Evolutionary conservation across 2,888 invertebrate species (phyloP), one percentile per base, ranked within the genome.

Genomic region (Adela reaumurella): DNA sequence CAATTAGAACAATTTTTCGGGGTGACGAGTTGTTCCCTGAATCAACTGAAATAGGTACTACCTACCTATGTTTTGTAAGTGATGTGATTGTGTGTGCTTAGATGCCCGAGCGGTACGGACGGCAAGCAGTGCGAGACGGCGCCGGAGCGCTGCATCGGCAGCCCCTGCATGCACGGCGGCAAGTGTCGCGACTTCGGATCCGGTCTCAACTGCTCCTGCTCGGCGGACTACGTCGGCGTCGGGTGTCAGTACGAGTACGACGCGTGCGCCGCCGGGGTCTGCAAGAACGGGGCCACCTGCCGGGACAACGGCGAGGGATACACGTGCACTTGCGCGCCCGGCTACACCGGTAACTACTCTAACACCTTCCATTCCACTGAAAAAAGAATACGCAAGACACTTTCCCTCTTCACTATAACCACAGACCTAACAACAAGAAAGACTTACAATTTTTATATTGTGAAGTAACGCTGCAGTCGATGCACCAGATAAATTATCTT

Each of bases 101-200:
- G 89, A 8, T 95, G 95, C 62, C 94, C 94, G 45, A 93, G 92
- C 54, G 96, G 97, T 58, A 97, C 96, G 1, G 96, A 96, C 62
- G 97, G 97, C 10, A 96, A 97, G 70, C 91, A 95, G 66, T 97
- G 97, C 67, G 96, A 97, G 73, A 94, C 94, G 0, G 95, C 97
- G 0, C 97, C 97, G 2, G 95, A 97, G 70, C 85, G 97, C 54
- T 94, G 94, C 64, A 91, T 94, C 52, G 94, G 94, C 19, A 89
- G 89, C 60, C 94, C 94, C 3, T 97, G 97, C 65, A 95, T 95
- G 92, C 96, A 97, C 61, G 93, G 91, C 45, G 97, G 97, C 48
- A 90, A 90, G 64, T 97, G 97, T 60, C 94, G 94, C 72, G 97
- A 97, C 68, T 97, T 92, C 60, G 97, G 97, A 5, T 95, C 94